A percentile compares a stretch with the other conserved stretches of the same genome.
phyloP scores from a whole-genome alignment of 2,113 vertebrate genomes.

The Sphaerodactylus townsendi region DNA sequence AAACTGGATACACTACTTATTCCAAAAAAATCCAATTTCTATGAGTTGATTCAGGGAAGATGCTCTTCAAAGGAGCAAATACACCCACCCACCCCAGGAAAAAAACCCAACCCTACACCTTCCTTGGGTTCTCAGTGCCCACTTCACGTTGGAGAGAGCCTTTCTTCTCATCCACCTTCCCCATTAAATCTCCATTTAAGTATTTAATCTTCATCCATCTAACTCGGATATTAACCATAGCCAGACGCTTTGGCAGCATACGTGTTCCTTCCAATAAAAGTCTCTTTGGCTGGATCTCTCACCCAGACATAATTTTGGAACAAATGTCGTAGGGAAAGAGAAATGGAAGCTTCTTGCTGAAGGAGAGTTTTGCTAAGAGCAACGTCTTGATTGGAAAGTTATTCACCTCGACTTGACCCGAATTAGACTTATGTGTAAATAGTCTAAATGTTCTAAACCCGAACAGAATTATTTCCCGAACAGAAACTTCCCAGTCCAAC shows the following conservation, averaged over 20 bases:
- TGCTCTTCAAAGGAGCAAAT: background rate
- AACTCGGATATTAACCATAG: too few relatives aligned
- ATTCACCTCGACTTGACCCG: too few relatives aligned
- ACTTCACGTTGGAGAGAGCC: background rate
- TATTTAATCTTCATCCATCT: background rate
- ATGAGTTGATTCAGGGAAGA: background rate
- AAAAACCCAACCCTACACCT: background rate
- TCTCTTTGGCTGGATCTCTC: background rate
- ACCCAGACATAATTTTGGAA: background rate
- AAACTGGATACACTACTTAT: background rate
- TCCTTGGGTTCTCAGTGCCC: background rate
- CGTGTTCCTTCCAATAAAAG: background rate
- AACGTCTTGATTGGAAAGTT: too few relatives aligned
- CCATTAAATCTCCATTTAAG: background rate
- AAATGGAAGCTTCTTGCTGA: background rate
- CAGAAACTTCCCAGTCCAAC: too few relatives aligned
- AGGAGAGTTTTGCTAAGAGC: too few relatives aligned
- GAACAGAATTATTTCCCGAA: too few relatives aligned
- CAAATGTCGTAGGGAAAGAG: background rate
- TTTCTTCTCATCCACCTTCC: too few relatives aligned
- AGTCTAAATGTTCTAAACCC: too few relatives aligned
- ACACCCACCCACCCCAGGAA: background rate
- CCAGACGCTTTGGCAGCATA: background rate
- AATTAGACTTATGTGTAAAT: too few relatives aligned
- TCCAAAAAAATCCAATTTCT: background rate